Evolutionary conservation across 2,888 invertebrate genomes (phyloP).

Genomic region (Xylota segnis): DNA sequence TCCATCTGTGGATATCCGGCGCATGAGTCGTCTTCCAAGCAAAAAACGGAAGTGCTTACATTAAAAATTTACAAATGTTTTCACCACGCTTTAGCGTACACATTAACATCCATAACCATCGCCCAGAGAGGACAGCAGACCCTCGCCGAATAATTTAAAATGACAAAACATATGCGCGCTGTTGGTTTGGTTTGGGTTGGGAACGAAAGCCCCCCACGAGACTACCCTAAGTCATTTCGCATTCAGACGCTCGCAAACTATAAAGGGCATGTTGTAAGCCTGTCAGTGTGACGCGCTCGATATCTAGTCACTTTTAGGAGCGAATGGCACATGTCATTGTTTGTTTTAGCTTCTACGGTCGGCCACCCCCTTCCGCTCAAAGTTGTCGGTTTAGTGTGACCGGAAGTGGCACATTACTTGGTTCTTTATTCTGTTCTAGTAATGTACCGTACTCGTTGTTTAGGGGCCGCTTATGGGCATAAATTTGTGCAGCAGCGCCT

Average conservation of each 20-base stretch:
- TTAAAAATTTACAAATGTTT: conserved; percentile 73
- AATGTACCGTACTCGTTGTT: conserved; percentile 18
- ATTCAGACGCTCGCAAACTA: conserved; percentile 45
- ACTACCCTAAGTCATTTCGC: conserved; percentile 60
- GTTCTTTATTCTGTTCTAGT: conserved; percentile 4
- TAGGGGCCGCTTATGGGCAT: conserved; percentile 12
- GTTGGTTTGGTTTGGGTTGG: conserved; percentile 8
- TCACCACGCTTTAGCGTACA: conserved; percentile 58
- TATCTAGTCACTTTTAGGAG: conserved; percentile 34
- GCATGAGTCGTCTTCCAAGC: conserved; percentile 42
- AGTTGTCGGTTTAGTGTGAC: conserved; percentile 56
- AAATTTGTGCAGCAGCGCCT: conserved; percentile 21
- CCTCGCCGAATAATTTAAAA: conserved; percentile 73
- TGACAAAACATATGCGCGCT: conserved; percentile 68
- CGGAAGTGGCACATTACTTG: conserved; percentile 68
- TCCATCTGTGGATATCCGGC: conserved; percentile 53
- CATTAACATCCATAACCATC: conserved; percentile 48
- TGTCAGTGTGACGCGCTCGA: conserved; percentile 17
- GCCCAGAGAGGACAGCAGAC: conserved; percentile 13
- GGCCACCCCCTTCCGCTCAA: neutral
- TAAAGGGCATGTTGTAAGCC: conserved; percentile 44
- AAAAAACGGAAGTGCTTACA: conserved; percentile 73
- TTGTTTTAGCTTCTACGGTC: conserved; percentile 23
- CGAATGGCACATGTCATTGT: conserved; percentile 59
- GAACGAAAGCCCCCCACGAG: conserved; percentile 44